Conservation (phyloP, 2,113 vertebrate species). For the Psittacula cyanocephala region DNA sequence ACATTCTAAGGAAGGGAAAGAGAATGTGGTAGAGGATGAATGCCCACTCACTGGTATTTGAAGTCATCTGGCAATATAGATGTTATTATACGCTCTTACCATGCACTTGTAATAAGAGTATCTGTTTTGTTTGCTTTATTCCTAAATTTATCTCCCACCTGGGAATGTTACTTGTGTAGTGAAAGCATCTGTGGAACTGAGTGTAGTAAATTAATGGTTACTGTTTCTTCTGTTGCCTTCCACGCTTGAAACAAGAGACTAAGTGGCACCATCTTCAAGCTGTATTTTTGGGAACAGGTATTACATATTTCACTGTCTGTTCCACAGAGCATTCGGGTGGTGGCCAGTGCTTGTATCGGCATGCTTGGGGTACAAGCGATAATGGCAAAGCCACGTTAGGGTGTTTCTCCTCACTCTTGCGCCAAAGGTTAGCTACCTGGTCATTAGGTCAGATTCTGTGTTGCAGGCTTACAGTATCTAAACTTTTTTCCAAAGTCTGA, state of each 20-base stretch:
- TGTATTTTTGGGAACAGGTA: not conserved
- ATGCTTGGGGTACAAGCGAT: not conserved
- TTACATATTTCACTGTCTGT: not conserved
- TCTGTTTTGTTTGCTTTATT: not conserved
- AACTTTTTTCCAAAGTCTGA: not conserved
- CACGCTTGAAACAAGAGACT: not conserved
- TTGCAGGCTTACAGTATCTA: not conserved
- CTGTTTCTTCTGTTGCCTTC: not conserved
- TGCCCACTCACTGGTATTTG: not conserved
- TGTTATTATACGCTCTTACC: not conserved
- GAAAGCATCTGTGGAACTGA: not conserved
- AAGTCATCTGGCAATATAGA: not conserved
- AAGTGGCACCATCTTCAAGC: not conserved
- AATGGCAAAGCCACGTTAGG: not conserved
- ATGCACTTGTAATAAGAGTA: not conserved
- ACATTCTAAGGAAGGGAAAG: not conserved
- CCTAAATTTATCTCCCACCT: not conserved
- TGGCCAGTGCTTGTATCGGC: accelerated
- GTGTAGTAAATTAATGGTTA: not conserved
- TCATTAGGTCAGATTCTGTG: not conserved
- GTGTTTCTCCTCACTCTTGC: not conserved
- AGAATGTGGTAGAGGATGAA: not conserved
- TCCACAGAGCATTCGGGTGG: not conserved
- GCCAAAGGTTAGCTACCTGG: not conserved
- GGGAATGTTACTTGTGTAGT: not conserved